Base-by-base conservation (phyloP, 2,797 vertebrate species). In the Enoplosus armatus region DNA sequence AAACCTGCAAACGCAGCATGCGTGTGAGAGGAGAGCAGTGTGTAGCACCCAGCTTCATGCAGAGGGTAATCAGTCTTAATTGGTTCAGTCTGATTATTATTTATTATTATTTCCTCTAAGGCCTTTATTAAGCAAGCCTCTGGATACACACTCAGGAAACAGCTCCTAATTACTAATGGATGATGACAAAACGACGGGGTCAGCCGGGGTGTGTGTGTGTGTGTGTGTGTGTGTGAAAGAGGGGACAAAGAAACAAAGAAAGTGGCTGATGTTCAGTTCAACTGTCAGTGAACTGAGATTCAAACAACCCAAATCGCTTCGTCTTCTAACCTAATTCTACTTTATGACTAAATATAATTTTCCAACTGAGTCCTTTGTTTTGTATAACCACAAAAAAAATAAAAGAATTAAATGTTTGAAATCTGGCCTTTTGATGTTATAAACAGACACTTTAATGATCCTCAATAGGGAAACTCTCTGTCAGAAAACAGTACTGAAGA, bases 121-220 rank as follows among this genome's bases (percentile, higher is more conserved):
- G 79, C 73, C 82, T 91, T 92, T 93, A 88, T 89, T 83, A 88
- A 88, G 79, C 73, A 59, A 72, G 75, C 84, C 85, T 87, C 85
- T 91, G 86, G 87, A 92, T 88, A 87, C 85, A 86, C 79, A 84
- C 79, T 89, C 87, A 89, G 89, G 92, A 92, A 93, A 84, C 89
- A 84, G 87, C 75, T 81, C 75, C 85, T 93, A 93, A 93, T 94
- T 92, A 86, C 87, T 92, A 93, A 93, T 90, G 87, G 85, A 93
- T 89, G 90, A 93, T 85, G 88, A 92, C 84, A 84, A 90, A 92
- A 86, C 66, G 43, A 54, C 4, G 18, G 54, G 90, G 86, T 93
- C 88, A 90, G 89, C 72, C 73, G 69, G 85, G 43, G 85, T 86
- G 83, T 84, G 81, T 82, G 72, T 39, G 69, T 63, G 55, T 72